Evolutionary conservation across 1,140 invertebrate genomes (phyloP).

Genomic region (Drosophila ercepeae): DNA sequence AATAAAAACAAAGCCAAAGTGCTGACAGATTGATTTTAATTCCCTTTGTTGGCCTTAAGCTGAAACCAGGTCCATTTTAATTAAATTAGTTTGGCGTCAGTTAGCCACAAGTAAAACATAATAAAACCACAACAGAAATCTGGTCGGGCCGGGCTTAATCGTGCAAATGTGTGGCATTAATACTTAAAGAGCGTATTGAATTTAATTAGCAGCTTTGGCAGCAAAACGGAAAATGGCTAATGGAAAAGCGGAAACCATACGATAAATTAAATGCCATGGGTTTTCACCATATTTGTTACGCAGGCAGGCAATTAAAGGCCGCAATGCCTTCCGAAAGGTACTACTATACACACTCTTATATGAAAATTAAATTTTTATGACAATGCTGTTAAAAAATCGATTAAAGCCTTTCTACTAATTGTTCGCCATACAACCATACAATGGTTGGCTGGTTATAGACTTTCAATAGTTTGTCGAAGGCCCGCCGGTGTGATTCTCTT

Average conservation of each 20-base stretch:
- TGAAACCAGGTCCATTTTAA: constrained; percentile 23
- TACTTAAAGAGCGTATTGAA: constrained; percentile 57
- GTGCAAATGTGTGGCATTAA: constrained; percentile 54
- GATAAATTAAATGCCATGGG: constrained; percentile 14
- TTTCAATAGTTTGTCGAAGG: neutral
- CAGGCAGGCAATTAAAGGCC: constrained; percentile 37
- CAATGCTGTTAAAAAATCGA: constrained; percentile 4
- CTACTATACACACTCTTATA: too few relatives aligned
- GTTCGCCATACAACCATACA: neutral
- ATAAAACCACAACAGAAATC: constrained; percentile 48
- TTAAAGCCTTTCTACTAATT: constrained; percentile 14
- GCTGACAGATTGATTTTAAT: constrained; percentile 43
- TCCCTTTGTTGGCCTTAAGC: constrained; percentile 45
- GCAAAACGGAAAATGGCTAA: constrained; percentile 8
- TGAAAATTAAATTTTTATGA: constrained; percentile 5
- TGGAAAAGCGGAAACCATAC: constrained; percentile 10
- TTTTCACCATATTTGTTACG: too few relatives aligned
- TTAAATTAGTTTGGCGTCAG: constrained; percentile 58
- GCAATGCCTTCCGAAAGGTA: constrained; percentile 4
- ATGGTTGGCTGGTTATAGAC: neutral
- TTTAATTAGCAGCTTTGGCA: constrained; percentile 58
- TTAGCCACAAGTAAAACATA: constrained; percentile 33
- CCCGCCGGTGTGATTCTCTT: constrained; percentile 1
- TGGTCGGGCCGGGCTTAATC: constrained; percentile 36
- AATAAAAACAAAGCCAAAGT: constrained; percentile 26